A percentile compares a stretch with the other conserved stretches of the same genome.
These are phyloP conservation scores for Calidris pugnax DNA, from an alignment of 2,113 vertebrate species.

Conservation along the genomic window DNA sequence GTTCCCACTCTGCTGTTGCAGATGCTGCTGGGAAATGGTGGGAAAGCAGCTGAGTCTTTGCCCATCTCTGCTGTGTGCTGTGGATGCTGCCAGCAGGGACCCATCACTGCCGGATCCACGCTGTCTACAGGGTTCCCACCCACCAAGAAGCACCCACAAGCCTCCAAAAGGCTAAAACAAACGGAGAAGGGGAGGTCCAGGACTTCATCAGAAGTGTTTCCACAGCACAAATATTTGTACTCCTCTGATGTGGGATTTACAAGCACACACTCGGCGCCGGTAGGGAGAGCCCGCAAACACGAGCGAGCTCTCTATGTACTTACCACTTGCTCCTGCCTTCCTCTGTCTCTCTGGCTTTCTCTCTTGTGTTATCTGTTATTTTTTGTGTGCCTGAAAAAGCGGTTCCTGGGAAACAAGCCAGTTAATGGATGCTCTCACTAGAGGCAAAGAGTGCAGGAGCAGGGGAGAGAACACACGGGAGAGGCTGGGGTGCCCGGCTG, in stretches of 20 bases:
- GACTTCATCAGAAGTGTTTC: slow-evolving; percentile 1
- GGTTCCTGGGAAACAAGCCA: neutral
- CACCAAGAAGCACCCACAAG: neutral
- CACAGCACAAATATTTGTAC: slow-evolving; percentile 35
- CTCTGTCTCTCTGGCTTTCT: neutral
- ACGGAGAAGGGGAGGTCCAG: neutral
- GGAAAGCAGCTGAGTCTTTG: neutral
- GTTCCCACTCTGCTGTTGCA: neutral
- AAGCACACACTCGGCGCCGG: neutral
- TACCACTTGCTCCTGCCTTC: neutral
- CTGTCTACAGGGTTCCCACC: neutral
- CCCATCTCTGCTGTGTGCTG: neutral
- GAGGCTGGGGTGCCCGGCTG: neutral
- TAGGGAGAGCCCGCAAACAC: neutral
- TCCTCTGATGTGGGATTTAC: slow-evolving; percentile 13
- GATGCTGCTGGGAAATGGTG: neutral
- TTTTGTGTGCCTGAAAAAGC: neutral
- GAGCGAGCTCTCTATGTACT: neutral
- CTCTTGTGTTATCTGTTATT: neutral
- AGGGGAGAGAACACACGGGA: neutral
- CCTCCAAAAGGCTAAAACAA: neutral
- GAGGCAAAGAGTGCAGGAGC: neutral
- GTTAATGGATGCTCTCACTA: neutral
- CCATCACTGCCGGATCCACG: no score
- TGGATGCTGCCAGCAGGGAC: neutral